phyloP scores from a whole-genome alignment of 2,888 invertebrate genomes.

The Boloria euphrosyne region DNA sequence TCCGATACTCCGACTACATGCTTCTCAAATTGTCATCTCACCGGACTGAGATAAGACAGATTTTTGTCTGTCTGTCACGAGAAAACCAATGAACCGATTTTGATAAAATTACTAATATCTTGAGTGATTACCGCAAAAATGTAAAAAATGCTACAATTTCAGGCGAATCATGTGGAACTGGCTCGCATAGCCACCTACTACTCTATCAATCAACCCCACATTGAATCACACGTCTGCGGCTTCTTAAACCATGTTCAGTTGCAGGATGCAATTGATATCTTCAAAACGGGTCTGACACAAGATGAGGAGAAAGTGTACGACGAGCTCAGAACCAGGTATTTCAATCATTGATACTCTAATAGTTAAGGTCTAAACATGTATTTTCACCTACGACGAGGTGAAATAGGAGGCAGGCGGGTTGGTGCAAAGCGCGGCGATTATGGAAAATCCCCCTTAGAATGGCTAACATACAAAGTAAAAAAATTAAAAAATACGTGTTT shows the following conservation, averaged over 20 bases:
- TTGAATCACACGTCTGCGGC: slow-evolving; percentile 89
- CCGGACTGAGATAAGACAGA: too few relatives aligned
- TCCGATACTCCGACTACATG: too few relatives aligned
- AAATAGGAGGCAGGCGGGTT: too few relatives aligned
- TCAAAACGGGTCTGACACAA: slow-evolving; percentile 84
- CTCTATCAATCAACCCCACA: slow-evolving; percentile 82
- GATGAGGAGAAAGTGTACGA: slow-evolving; percentile 84
- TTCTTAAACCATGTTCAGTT: slow-evolving; percentile 86
- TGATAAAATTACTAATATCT: too few relatives aligned
- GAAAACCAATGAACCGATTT: too few relatives aligned
- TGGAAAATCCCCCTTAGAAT: too few relatives aligned
- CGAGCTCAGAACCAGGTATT: slow-evolving; percentile 82
- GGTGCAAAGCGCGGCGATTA: too few relatives aligned
- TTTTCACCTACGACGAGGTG: too few relatives aligned
- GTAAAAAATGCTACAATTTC: slow-evolving; percentile 28
- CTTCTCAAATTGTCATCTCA: too few relatives aligned
- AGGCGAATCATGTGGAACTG: slow-evolving; percentile 84
- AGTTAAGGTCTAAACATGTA: not conserved
- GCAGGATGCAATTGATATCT: slow-evolving; percentile 84
- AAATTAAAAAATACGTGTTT: too few relatives aligned
- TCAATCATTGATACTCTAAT: not conserved
- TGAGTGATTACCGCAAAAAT: not conserved
- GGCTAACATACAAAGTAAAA: too few relatives aligned
- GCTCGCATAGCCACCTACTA: slow-evolving; percentile 88
- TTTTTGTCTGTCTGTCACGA: too few relatives aligned